Percentiles rank a stretch among this genome's conserved stretches.
Conservation (phyloP, 1,140 invertebrate species). For the Halesus radiatus region DNA sequence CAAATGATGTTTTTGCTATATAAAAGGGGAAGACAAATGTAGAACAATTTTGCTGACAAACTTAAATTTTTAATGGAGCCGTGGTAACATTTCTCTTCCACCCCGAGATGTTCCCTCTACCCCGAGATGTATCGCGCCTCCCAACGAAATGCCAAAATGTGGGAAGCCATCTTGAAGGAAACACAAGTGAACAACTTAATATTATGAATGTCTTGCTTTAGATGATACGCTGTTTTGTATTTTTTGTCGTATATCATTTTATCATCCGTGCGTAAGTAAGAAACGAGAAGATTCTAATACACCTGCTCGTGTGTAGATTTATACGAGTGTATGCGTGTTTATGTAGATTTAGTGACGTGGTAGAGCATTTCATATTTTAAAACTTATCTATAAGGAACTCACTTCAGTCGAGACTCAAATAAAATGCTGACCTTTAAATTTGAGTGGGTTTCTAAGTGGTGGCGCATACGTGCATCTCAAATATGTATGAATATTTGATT, state of each 20-base stretch:
- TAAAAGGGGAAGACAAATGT: constrained; percentile 36
- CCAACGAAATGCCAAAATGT: background rate
- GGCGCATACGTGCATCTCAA: no score
- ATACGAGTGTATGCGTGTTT: no score
- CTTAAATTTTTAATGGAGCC: constrained; percentile 35
- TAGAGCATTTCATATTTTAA: no score
- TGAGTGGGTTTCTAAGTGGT: no score
- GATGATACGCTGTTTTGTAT: background rate
- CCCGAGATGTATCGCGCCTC: background rate
- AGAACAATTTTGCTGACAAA: constrained; percentile 33
- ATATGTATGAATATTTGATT: no score
- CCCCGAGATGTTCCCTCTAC: background rate
- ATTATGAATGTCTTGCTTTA: constrained; percentile 1
- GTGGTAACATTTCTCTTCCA: constrained; percentile 18
- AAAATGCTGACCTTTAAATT: no score
- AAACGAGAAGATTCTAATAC: no score
- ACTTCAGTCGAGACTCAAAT: no score
- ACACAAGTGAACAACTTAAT: constrained; percentile 26
- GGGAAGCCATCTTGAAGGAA: background rate
- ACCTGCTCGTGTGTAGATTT: no score
- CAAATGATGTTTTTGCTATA: constrained; percentile 25
- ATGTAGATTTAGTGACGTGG: no score
- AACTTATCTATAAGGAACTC: no score
- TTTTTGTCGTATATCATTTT: background rate
- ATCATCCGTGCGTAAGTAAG: background rate